These are phyloP conservation scores for Amphipyra berbera DNA, from an alignment of 2,888 invertebrate genomes.

Conservation along the genomic window DNA sequence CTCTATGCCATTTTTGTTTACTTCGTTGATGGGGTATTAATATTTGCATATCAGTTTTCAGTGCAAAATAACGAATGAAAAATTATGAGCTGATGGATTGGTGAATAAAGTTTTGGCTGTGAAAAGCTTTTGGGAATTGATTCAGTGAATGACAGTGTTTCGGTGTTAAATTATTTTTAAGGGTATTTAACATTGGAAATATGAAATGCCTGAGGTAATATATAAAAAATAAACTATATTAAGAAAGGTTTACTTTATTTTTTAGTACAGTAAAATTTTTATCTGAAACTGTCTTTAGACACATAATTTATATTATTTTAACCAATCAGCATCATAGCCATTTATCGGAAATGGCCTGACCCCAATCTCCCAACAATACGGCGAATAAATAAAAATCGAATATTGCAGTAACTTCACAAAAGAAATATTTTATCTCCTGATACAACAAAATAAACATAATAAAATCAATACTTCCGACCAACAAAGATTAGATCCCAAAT, in stretches of 20 bases:
- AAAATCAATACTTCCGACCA: slow-evolving; percentile 39
- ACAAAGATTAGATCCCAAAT: slow-evolving; percentile 28
- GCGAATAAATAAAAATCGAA: not conserved
- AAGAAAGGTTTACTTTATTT: too few species aligned
- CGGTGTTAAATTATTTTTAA: not conserved
- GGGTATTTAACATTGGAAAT: not conserved
- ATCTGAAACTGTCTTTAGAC: too few species aligned
- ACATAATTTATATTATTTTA: not conserved
- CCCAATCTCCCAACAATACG: not conserved
- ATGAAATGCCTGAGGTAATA: too few species aligned
- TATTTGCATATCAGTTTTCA: slow-evolving; percentile 58
- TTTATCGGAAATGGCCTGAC: not conserved
- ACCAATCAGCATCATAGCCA: not conserved
- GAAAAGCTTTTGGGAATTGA: slow-evolving; percentile 37
- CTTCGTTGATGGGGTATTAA: slow-evolving; percentile 63
- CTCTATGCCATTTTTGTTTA: slow-evolving; percentile 60
- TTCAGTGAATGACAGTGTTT: slow-evolving; percentile 8
- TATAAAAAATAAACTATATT: too few species aligned
- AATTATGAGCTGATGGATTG: slow-evolving; percentile 45
- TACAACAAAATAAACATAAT: slow-evolving; percentile 18
- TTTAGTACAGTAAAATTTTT: too few species aligned
- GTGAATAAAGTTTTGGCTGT: slow-evolving; percentile 25
- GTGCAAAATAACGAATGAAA: slow-evolving; percentile 43
- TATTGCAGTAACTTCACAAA: not conserved
- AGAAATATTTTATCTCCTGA: not conserved